Base-by-base conservation (phyloP, 2,113 vertebrate species). In the Burhinus bistriatus region DNA sequence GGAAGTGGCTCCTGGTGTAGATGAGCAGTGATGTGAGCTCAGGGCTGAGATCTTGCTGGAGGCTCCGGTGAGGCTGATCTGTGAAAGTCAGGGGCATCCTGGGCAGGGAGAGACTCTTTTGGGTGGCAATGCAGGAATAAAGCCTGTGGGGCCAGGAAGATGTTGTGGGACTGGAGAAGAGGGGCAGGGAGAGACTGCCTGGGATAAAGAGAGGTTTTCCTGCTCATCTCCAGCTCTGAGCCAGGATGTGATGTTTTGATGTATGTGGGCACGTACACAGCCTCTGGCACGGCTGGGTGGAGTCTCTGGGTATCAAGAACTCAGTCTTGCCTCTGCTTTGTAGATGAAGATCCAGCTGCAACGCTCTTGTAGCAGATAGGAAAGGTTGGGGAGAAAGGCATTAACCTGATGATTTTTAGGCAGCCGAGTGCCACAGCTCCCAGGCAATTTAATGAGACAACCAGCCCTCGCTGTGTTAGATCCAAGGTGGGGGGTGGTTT, bases 91-190 rank as follows among this genome's bases (percentile, higher is more conserved):
- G 59, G n/a, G 69, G 4, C 13, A 20, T 0, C 14, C 9, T 27
- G 57, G 17, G 25, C 7, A 1, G 6, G 9, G 26, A 52, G 45
- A 42, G 26, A 15, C 11, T 36, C 2, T 21, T 88, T 34, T 69
- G 40, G 6, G 62, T 70, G 36, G 22, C 6, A 17, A 2, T 14
- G 68, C 17, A 42, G 27, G 10, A 57, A 36, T 36, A 69, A 83
- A 83, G 19, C 8, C 19, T 4, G 0, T 2, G 14, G 29, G 38
- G 15, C 30, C 3, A 12, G 16, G 51, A 38, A 75, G 45, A n/a
- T 54, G 25, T 34, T 42, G 51, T 12, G 44, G 23, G 21, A 11
- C 27, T 40, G 42, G 45, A 29, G 7, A 34, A 73, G 18, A 59
- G 19, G 14, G n/a, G 6, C 23, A 68, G 32, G 34, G 36, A 44